Percentiles rank a stretch among this genome's conserved stretches.
phyloP scores from a whole-genome alignment of 2,113 vertebrate species.

The Anoura caudifer region DNA sequence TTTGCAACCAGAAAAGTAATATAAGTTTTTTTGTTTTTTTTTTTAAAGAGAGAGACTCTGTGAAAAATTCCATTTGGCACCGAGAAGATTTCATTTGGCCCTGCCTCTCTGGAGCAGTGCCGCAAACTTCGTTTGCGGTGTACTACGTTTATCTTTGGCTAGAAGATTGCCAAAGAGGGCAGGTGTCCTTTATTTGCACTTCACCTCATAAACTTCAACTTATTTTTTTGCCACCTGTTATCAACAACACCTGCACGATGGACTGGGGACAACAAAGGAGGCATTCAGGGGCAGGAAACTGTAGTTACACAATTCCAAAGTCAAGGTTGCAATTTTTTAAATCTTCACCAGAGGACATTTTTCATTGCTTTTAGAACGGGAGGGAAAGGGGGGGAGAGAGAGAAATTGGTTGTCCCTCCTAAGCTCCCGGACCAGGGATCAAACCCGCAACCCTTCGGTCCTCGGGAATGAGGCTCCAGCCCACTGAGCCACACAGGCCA shows the following conservation, averaged over 20 bases:
- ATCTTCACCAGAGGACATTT: too few species aligned
- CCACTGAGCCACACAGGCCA: too few species aligned
- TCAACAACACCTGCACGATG: neutral
- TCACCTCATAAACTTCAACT: slow-evolving; percentile 16
- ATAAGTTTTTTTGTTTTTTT: neutral
- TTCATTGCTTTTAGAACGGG: too few species aligned
- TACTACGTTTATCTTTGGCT: neutral
- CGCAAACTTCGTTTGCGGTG: neutral
- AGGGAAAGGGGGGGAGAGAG: too few species aligned
- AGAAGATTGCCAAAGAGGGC: neutral
- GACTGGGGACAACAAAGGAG: slow-evolving; percentile 1
- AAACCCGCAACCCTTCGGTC: too few species aligned
- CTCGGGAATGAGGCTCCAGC: too few species aligned
- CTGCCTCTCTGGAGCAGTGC: neutral
- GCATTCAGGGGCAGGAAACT: neutral
- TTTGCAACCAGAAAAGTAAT: neutral
- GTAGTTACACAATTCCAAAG: neutral
- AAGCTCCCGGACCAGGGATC: too few species aligned
- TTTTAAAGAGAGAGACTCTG: neutral
- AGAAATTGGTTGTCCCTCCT: too few species aligned
- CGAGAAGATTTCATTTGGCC: neutral
- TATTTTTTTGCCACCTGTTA: slow-evolving; percentile 34
- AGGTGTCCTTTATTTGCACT: slow-evolving; percentile 25
- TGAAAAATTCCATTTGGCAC: neutral
- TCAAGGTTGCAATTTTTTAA: neutral